phyloP scores from a whole-genome alignment of 1,140 invertebrate genomes.

The Acromyrmex echinatior region DNA sequence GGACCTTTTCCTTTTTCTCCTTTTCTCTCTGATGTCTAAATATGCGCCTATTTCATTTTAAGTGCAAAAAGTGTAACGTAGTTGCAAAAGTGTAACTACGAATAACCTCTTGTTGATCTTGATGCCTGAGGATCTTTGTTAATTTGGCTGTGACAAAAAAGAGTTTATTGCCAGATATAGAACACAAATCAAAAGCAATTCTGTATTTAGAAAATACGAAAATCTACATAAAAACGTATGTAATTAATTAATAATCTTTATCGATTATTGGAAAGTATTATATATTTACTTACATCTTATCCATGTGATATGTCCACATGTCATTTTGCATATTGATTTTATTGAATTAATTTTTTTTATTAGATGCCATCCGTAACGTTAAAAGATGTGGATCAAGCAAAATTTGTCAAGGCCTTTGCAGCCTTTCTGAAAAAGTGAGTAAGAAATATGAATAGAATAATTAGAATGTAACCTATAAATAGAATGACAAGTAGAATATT shows the following conservation, averaged over 20 bases:
- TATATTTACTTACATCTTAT: not conserved
- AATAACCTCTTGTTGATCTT: not conserved
- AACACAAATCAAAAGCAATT: not conserved
- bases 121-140: too few species aligned
- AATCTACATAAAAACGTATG: constrained; percentile 21
- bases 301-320: constrained; percentile 40
- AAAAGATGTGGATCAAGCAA: constrained; percentile 99
- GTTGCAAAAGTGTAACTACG: not conserved
- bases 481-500: too few species aligned
- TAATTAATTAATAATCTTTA: not conserved
- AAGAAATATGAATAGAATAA: not conserved
- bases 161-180: not conserved
- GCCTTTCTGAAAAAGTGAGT: constrained; percentile 99
- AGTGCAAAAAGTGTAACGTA: not conserved
- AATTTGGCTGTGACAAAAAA: not conserved
- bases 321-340: constrained; percentile 17
- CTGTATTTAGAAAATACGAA: not conserved
- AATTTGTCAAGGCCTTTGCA: constrained; percentile 97
- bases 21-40: not conserved
- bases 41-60: not conserved
- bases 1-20: not conserved
- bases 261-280: not conserved
- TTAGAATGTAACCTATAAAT: constrained; percentile 45
- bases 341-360: constrained; percentile 80
- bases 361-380: constrained; percentile 95